Base-by-base conservation (phyloP, 1,140 invertebrate species). In the Eciton burchellii region DNA sequence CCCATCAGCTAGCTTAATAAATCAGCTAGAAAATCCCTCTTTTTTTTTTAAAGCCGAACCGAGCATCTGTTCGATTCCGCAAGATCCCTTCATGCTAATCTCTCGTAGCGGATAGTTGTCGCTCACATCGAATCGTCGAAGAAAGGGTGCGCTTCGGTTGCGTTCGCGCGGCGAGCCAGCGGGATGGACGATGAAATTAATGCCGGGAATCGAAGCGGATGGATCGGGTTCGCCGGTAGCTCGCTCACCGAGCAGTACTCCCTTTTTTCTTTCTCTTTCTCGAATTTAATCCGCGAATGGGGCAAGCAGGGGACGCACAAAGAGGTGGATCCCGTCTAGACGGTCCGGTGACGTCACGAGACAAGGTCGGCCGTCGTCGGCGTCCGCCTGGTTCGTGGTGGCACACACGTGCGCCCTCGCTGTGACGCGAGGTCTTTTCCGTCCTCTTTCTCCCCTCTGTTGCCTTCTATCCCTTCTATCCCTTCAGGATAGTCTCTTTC, bases 311-410 rank as follows among this genome's bases (percentile, higher is more conserved):
- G 83, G 74, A 87, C 85, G 87, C 88, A 84, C 81, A 90, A 89
- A 87, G 87, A 88, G 71, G 84, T 87, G 57, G 88, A 84, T 83
- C 85, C 82, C 86, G 90, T 91, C 90, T 91, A 91, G 90, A 91
- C 90, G 81, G 86, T 81, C 66, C 47, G 66, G 77, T 90, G 89
- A 90, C 88, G 89, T 90, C 88, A 90, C 77, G 83, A 88, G 89
- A 87, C 90, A 91, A 91, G 90, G 90, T 91, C 90, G 90, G 88
- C 77, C 63, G 82, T 83, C 72, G 89, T 84, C 85, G 88, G 83
- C 85, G 82, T 88, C 86, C 63, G 72, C 57, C 54, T 74, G 57
- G 43, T 29, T 77, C 84, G 82, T 62, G 74, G 62, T 77, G 16
- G 74, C 74, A 70, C 73, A 86, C 54, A 83, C 81, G 43, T 60